phyloP scores from a whole-genome alignment of 2,888 invertebrate species.

The Ametastegia equiseti region DNA sequence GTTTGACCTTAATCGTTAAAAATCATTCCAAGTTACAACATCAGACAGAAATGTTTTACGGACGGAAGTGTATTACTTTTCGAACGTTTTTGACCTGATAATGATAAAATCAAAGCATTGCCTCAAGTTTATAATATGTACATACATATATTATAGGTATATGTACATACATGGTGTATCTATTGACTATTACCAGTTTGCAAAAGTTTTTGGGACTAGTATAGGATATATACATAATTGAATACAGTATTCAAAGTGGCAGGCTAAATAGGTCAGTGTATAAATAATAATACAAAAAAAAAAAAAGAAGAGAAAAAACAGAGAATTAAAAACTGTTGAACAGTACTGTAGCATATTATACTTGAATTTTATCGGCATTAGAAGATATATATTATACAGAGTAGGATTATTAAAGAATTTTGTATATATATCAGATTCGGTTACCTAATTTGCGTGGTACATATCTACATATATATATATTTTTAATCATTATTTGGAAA shows the following conservation, averaged over 20 bases:
- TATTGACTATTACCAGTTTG: not conserved
- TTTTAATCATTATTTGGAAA: slow-evolving; percentile 44
- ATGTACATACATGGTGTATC: not conserved
- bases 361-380: slow-evolving; percentile 38
- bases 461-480: slow-evolving; percentile 27
- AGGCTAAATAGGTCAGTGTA: slow-evolving; percentile 44
- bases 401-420: slow-evolving; percentile 1
- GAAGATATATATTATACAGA: not conserved
- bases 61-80: not conserved
- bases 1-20: not conserved
- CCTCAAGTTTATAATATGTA: not conserved
- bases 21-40: slow-evolving; percentile 40
- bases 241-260: slow-evolving; percentile 46
- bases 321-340: slow-evolving; percentile 38
- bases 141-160: not conserved
- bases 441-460: slow-evolving; percentile 7
- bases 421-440: not conserved
- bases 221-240: slow-evolving; percentile 39
- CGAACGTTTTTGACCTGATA: not conserved
- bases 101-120: not conserved
- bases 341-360: slow-evolving; percentile 21
- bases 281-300: not conserved
- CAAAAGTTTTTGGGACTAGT: slow-evolving; percentile 40
- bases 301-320: not conserved
- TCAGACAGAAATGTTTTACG: not conserved